Conservation (phyloP, 2,888 invertebrate genomes). For the Erannis defoliaria region DNA sequence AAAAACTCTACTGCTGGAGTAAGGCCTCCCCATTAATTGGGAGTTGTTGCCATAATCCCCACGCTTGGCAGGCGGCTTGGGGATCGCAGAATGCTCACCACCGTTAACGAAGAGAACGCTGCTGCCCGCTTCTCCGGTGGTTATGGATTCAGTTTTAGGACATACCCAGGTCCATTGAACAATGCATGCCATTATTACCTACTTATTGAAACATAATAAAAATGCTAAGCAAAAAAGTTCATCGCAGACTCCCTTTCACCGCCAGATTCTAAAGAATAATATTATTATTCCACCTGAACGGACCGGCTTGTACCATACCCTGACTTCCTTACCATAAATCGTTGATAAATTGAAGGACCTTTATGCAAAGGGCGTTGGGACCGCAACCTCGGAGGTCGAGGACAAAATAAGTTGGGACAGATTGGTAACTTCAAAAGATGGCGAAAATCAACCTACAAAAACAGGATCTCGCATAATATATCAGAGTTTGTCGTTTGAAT, state of each 20-base stretch:
- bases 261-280: conserved; percentile 19
- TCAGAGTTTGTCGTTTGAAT: too few species aligned
- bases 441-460: too few species aligned
- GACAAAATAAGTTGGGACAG: background rate
- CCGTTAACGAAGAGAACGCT: too few species aligned
- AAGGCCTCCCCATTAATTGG: too few species aligned
- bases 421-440: background rate
- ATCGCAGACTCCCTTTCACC: conserved; percentile 7
- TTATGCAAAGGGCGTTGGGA: conserved; percentile 33
- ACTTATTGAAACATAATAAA: conserved; percentile 1
- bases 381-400: conserved; percentile 36
- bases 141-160: too few species aligned
- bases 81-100: too few species aligned
- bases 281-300: conserved; percentile 23
- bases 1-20: too few species aligned
- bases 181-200: background rate
- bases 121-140: too few species aligned
- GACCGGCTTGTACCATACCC: conserved; percentile 16
- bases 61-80: too few species aligned
- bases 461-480: too few species aligned
- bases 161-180: too few species aligned
- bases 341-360: conserved; percentile 38
- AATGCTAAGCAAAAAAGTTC: background rate
- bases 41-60: too few species aligned
- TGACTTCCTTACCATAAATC: conserved; percentile 31